Evolutionary conservation across 2,888 invertebrate species (phyloP), one percentile per base, ranked within the genome.

Genomic region (Parnassius smintheus): DNA sequence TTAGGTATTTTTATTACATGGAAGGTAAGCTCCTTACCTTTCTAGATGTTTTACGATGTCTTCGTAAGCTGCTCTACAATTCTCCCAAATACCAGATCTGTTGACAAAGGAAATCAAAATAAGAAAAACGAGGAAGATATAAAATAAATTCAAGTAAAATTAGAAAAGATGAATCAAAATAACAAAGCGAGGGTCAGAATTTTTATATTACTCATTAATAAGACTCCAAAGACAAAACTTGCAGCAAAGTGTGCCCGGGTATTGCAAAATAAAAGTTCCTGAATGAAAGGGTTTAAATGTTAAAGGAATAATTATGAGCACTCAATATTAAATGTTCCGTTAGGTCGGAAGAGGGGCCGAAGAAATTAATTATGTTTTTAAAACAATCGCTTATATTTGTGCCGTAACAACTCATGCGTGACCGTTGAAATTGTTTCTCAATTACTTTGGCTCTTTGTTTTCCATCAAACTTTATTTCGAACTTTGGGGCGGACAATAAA

Each of bases 31-130:
- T 13, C 49, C 95, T 93, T 95, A 97, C 96, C 98, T 96, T 94
- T 97, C 97, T 85, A 98, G 94, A 88, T 97, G 97, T 93, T 97
- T 98, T 76, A 97, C 97, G 89, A 98, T 97, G 92, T 98, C 97
- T 92, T 97, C 98, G 90, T 98, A 98, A 75, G 97, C 97, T 72
- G 97, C 97, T 90, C 97, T 94, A 93, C 97, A 97, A 92, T 97
- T 97, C 93, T 98, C 97, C 97, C 97, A 97, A 85, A 97, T 96
- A 78, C 96, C 96, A 84, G 96, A 96, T 87, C 95, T 95, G 93
- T 72, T 88, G 93, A 89, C 89, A 92, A 89, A 89, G 76, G 83
- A 86, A 81, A 81, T 67, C 18, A 82, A 83, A 88, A 86, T 83
- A 84, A 86, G 83, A 83, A 77, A 85, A 85, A 81, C 69, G 72